phyloP scores from a whole-genome alignment of 2,113 vertebrate species.

The Corapipo altera region DNA sequence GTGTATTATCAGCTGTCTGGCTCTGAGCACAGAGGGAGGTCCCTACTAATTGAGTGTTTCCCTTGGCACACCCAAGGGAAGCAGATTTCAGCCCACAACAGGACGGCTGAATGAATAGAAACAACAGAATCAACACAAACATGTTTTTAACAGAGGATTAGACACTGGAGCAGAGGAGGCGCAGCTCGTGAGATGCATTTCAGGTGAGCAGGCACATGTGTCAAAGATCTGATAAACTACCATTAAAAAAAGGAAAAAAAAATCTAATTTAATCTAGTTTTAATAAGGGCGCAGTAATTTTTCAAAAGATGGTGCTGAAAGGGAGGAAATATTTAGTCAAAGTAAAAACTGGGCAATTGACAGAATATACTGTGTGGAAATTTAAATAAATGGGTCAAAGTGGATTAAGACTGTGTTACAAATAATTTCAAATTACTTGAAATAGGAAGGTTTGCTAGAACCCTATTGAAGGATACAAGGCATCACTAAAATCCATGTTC shows the following conservation, averaged over 20 bases:
- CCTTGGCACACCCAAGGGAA: neutral
- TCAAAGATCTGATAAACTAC: neutral
- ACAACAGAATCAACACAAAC: neutral
- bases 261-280: neutral
- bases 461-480: neutral
- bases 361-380: neutral
- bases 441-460: neutral
- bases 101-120: neutral
- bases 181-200: neutral
- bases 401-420: neutral
- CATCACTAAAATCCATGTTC: neutral
- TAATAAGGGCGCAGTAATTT: neutral
- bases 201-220: neutral
- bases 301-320: neutral
- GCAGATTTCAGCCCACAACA: neutral
- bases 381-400: neutral
- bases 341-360: neutral
- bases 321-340: neutral
- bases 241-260: neutral
- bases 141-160: neutral
- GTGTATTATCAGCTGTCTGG: neutral
- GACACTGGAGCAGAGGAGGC: neutral
- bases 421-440: neutral
- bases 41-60: neutral
- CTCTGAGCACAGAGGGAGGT: neutral